phyloP scores from a whole-genome alignment of 2,113 vertebrate genomes.

The Pao palembangensis region DNA sequence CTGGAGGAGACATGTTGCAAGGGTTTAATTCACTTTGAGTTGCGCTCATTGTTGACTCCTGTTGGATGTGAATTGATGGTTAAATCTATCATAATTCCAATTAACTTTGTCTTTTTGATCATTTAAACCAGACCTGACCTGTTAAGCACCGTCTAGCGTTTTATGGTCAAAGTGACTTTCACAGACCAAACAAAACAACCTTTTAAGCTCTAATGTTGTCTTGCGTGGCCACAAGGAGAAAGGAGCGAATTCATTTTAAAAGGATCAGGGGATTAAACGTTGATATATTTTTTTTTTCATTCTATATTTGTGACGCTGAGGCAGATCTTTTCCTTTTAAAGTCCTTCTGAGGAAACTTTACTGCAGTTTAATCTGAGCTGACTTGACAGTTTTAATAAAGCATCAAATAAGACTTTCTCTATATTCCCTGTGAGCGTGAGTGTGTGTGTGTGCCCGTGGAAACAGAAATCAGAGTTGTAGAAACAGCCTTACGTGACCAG shows the following conservation, averaged over 20 bases:
- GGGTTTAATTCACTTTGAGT: not conserved
- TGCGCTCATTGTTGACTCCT: constrained; percentile 5
- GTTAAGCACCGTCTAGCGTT: too few species aligned
- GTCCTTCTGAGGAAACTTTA: too few species aligned
- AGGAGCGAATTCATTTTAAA: not conserved
- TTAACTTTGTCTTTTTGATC: constrained; percentile 2
- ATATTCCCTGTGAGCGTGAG: too few species aligned
- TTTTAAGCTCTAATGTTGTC: not conserved
- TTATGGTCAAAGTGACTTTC: not conserved
- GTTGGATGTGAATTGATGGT: constrained; percentile 1
- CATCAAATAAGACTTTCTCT: too few species aligned
- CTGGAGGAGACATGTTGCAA: not conserved
- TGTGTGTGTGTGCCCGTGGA: not conserved
- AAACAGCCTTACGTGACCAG: not conserved
- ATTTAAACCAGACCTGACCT: not conserved
- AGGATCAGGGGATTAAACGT: not conserved
- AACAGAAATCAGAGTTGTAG: not conserved
- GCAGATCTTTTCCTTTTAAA: too few species aligned
- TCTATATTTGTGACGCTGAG: too few species aligned
- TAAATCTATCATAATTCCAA: not conserved
- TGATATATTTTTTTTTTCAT: too few species aligned
- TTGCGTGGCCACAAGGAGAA: not conserved
- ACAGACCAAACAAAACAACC: not conserved
- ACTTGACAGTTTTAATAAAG: too few species aligned
- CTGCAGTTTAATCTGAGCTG: too few species aligned